Percentiles rank a stretch among this genome's conserved stretches.
These are phyloP conservation scores for Cheilosia vulpina DNA, from an alignment of 2,888 invertebrate genomes.

Conservation along the genomic window DNA sequence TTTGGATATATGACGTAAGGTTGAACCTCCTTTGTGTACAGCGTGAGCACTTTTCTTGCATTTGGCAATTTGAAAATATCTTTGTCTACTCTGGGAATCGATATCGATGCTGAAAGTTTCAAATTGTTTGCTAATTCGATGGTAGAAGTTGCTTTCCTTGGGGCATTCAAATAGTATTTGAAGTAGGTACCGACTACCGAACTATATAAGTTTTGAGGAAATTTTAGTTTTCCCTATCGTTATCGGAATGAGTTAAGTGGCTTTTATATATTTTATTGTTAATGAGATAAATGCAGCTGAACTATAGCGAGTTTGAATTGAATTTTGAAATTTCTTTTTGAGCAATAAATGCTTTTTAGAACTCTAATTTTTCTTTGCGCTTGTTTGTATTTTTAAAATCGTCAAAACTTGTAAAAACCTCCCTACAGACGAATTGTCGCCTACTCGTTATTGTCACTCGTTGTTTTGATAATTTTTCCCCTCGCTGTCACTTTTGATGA, in stretches of 20 bases:
- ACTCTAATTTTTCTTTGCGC: too few relatives aligned
- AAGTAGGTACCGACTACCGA: too few relatives aligned
- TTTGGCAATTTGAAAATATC: not conserved
- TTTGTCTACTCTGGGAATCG: slow-evolving; percentile 2
- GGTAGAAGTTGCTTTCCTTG: not conserved
- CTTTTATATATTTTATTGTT: not conserved
- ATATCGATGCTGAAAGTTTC: not conserved
- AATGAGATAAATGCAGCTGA: not conserved
- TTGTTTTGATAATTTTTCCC: too few relatives aligned
- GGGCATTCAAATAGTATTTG: not conserved
- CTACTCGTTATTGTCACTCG: too few relatives aligned
- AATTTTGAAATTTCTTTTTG: too few relatives aligned
- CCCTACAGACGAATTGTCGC: too few relatives aligned
- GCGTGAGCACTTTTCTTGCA: slow-evolving; percentile 6
- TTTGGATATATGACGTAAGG: not conserved
- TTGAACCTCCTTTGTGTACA: slow-evolving; percentile 9
- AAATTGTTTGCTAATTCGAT: not conserved
- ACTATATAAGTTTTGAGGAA: not conserved
- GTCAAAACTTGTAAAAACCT: too few relatives aligned
- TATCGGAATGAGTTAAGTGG: not conserved
- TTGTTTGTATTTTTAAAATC: too few relatives aligned
- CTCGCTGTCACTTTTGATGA: too few relatives aligned
- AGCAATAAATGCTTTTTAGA: too few relatives aligned
- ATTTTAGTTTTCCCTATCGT: not conserved
- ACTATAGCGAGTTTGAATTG: too few relatives aligned